phyloP scores from a whole-genome alignment of 2,113 vertebrate genomes.

The Colossoma macropomum region DNA sequence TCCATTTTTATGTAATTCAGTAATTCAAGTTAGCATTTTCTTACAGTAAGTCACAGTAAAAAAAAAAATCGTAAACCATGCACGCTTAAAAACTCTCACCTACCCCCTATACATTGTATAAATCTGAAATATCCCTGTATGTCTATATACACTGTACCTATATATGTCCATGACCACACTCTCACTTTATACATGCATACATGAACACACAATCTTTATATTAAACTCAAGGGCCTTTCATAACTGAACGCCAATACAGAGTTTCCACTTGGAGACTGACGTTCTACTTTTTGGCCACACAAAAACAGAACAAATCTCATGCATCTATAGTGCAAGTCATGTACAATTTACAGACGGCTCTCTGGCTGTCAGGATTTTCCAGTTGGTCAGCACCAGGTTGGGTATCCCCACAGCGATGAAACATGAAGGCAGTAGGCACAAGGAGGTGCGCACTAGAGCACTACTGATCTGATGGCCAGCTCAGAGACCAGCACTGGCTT shows the following conservation, averaged over 20 bases:
- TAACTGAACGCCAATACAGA: slow-evolving; percentile 5
- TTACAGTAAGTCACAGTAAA: neutral
- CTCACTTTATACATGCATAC: slow-evolving; percentile 11
- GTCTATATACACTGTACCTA: slow-evolving; percentile 1
- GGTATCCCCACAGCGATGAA: slow-evolving; percentile 75
- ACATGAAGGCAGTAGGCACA: slow-evolving; percentile 76
- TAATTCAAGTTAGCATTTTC: neutral
- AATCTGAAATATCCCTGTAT: neutral
- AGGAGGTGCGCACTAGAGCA: slow-evolving; percentile 48
- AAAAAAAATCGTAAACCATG: neutral
- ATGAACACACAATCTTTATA: slow-evolving; percentile 9
- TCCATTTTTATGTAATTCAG: neutral
- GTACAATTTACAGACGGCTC: slow-evolving; percentile 65
- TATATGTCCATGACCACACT: neutral
- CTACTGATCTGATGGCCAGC: slow-evolving; percentile 21
- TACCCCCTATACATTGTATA: neutral
- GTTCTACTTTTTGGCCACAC: slow-evolving; percentile 8
- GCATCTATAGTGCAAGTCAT: slow-evolving; percentile 53
- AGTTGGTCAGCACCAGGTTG: slow-evolving; percentile 77
- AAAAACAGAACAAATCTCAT: slow-evolving; percentile 46
- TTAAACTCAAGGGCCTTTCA: neutral
- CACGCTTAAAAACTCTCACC: neutral
- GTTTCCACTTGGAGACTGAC: slow-evolving; percentile 35
- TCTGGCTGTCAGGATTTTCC: slow-evolving; percentile 54
- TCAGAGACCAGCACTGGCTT: slow-evolving; percentile 13